Evolutionary conservation across 2,888 invertebrate species (phyloP).

Genomic region (Azorinus chamasolen): DNA sequence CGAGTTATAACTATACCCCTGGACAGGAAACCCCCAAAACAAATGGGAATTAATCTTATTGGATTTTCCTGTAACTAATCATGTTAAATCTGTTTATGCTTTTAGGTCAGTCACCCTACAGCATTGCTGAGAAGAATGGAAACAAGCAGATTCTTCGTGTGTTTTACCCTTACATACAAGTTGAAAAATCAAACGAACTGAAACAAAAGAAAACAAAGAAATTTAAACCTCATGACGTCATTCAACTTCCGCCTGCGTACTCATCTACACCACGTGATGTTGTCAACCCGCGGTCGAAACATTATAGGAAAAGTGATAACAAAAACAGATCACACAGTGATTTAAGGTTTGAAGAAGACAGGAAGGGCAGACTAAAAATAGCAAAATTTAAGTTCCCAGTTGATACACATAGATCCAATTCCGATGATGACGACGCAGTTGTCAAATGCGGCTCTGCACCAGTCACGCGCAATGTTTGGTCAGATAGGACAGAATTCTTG

Average conservation of each 20-base stretch:
- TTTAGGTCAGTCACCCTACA: slow-evolving; percentile 68
- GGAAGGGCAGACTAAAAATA: neutral
- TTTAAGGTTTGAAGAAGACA: neutral
- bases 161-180: slow-evolving; percentile 49
- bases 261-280: slow-evolving; percentile 1
- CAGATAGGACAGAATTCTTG: slow-evolving; percentile 28
- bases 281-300: neutral
- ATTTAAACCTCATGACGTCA: slow-evolving; percentile 49
- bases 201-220: slow-evolving; percentile 47
- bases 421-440: neutral
- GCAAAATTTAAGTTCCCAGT: neutral
- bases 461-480: slow-evolving; percentile 22
- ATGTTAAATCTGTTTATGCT: slow-evolving; percentile 14
- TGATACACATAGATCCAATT: neutral
- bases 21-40: too few relatives aligned
- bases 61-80: too few relatives aligned
- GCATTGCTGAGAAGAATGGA: slow-evolving; percentile 59
- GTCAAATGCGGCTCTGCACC: slow-evolving; percentile 51
- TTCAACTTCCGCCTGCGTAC: slow-evolving; percentile 6
- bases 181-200: slow-evolving; percentile 29
- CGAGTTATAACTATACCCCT: too few relatives aligned
- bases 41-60: too few relatives aligned
- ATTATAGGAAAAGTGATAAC: too few relatives aligned
- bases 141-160: slow-evolving; percentile 49
- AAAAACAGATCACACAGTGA: too few relatives aligned